Evolutionary conservation across 1,140 invertebrate species (phyloP), one percentile per base, ranked within the genome.

Genomic region (Danaus plexippus): DNA sequence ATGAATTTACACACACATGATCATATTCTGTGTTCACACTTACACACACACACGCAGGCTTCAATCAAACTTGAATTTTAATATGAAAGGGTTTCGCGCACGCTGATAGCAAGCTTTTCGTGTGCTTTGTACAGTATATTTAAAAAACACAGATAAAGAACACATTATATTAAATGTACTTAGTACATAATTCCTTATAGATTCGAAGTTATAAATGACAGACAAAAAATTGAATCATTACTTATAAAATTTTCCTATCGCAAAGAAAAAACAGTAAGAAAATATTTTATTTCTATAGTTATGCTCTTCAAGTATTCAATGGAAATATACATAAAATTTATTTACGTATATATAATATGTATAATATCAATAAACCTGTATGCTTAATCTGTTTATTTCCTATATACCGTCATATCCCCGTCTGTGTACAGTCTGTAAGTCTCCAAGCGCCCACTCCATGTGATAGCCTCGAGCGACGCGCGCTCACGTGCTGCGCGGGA

Each of bases 381-480:
- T 10, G 15, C 57, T 67, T 67, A 47, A 63, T 69, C 59, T 60
- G 46, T 54, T 47, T 22, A 42, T 61, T 49, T 44, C 44, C 13
- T 46, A 47, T 67, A 58, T 66, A 67, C 73, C 72, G 53, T 48
- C 48, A 58, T 67, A 69, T 76, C 78, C 71, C 75, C 76, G 67
- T 71, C 72, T 75, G 73, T 79, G 77, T 80, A 75, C 70, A 62
- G 74, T 80, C 71, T 68, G 63, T 67, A 52, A 66, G 70, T 62
- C 69, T 66, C 67, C 18, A 3, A 15, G 66, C 61, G 59, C 71
- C 69, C 76, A 80, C 80, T 82, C 75, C 80, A 86, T 83, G 83
- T 80, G 83, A 86, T 78, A 75, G 83, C 83, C 83, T 58, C 80
- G 80, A 83, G 83, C 83, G 75, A 78, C 77, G 73, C 75, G 68